A percentile compares a stretch with the other conserved stretches of the same genome.
Evolutionary conservation across 2,888 invertebrate genomes (phyloP).

Genomic region (Meiosimyza decipiens): DNA sequence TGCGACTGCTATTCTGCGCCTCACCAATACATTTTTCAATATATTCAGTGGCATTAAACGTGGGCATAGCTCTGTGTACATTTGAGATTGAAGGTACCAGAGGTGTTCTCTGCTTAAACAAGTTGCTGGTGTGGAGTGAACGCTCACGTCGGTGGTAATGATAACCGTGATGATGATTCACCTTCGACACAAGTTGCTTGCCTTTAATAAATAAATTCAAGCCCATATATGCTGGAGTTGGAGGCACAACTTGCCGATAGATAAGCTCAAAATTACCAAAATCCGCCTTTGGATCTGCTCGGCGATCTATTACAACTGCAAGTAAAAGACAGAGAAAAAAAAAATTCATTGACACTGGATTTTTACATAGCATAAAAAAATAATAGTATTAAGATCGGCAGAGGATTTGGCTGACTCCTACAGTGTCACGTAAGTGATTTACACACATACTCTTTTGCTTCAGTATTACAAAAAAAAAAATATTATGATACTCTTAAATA

Average conservation of each 20-base stretch:
- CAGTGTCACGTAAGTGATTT: no score
- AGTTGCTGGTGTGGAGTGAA: slow-evolving; percentile 50
- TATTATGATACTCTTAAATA: not conserved
- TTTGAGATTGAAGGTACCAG: slow-evolving; percentile 51
- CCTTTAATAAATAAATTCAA: slow-evolving; percentile 65
- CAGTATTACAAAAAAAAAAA: no score
- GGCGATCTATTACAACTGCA: slow-evolving; percentile 82
- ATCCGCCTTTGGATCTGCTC: slow-evolving; percentile 77
- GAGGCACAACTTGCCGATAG: slow-evolving; percentile 81
- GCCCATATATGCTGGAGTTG: slow-evolving; percentile 84
- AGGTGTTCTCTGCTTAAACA: slow-evolving; percentile 52
- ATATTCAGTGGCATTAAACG: slow-evolving; percentile 62
- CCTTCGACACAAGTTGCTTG: slow-evolving; percentile 61
- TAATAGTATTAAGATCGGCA: no score
- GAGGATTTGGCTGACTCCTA: no score
- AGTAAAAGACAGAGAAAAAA: slow-evolving; percentile 44
- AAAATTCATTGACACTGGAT: not conserved
- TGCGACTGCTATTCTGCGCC: slow-evolving; percentile 52
- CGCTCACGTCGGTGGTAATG: slow-evolving; percentile 57
- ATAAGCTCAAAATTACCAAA: slow-evolving; percentile 85
- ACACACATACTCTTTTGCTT: no score
- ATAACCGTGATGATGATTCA: slow-evolving; percentile 49
- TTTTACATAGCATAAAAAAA: no score
- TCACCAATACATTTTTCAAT: slow-evolving; percentile 58
- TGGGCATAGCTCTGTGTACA: slow-evolving; percentile 62